Conservation (phyloP, 2,888 invertebrate genomes). For the Rhorus exstirpatorius region DNA sequence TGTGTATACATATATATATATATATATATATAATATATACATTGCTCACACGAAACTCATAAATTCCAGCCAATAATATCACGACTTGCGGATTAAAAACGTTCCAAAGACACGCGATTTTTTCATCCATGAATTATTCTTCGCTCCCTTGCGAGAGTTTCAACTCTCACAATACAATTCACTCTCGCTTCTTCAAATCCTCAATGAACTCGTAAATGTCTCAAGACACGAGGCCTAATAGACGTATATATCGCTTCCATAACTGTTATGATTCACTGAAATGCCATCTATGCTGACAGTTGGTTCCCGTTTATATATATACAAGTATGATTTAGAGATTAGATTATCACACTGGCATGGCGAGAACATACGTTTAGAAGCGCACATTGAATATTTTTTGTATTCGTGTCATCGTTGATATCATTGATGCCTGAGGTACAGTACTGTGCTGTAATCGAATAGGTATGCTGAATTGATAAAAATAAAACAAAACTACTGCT, state of each 20-base stretch:
- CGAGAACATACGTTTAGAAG: too few species aligned
- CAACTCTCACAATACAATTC: constrained; percentile 5
- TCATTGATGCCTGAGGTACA: too few species aligned
- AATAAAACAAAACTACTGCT: background rate
- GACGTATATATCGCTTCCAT: constrained; percentile 37
- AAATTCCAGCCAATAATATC: constrained; percentile 74
- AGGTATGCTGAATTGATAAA: background rate
- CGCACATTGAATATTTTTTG: background rate
- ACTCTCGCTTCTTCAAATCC: constrained; percentile 26
- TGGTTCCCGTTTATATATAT: background rate
- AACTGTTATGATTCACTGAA: constrained; percentile 15
- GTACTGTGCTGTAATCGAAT: too few species aligned
- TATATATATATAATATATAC: constrained; percentile 10
- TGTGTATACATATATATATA: constrained; percentile 12
- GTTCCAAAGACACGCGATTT: constrained; percentile 69
- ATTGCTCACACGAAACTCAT: constrained; percentile 70
- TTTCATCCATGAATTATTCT: constrained; percentile 55
- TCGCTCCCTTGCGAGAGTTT: constrained; percentile 21
- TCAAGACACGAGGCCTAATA: constrained; percentile 8
- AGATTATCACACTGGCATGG: background rate
- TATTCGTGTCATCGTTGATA: background rate
- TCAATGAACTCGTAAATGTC: constrained; percentile 66
- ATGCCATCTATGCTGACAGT: constrained; percentile 11
- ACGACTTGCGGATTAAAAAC: constrained; percentile 70
- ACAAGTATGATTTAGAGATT: background rate